Evolutionary conservation across 1,140 invertebrate genomes (phyloP).

Genomic region (Phocides pigmalion): DNA sequence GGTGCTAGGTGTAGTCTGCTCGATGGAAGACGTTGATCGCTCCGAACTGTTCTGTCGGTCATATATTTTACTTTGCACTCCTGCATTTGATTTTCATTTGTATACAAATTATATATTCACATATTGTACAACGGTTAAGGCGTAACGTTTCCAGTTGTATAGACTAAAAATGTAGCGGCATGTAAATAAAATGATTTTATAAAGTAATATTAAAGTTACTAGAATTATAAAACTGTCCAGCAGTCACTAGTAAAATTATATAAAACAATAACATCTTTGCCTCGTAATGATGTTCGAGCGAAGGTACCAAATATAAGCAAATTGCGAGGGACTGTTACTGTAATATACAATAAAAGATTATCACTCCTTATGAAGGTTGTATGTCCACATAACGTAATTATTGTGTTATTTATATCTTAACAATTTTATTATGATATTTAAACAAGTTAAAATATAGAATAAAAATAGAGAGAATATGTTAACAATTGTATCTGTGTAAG

Average conservation of each 20-base stretch:
- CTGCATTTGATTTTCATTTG: conserved; percentile 19
- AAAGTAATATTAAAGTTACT: conserved; percentile 47
- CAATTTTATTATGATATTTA: conserved; percentile 74
- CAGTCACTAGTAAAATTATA: conserved; percentile 45
- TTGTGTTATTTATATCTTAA: conserved; percentile 78
- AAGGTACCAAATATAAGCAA: conserved; percentile 46
- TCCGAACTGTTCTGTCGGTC: not conserved
- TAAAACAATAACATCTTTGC: conserved; percentile 40
- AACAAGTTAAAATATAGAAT: conserved; percentile 68
- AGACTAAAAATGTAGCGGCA: conserved; percentile 24
- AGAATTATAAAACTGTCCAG: conserved; percentile 44
- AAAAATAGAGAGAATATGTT: conserved; percentile 66
- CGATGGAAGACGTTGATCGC: conserved; percentile 7
- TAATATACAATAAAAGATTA: conserved; percentile 54
- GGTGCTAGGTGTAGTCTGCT: conserved; percentile 44
- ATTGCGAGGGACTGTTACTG: conserved; percentile 56
- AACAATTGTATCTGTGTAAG: conserved; percentile 69
- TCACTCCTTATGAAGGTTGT: conserved; percentile 80
- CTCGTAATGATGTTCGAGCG: conserved; percentile 38
- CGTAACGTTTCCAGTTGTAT: conserved; percentile 23
- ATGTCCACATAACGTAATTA: conserved; percentile 74
- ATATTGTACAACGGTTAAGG: conserved; percentile 16
- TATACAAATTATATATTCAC: conserved; percentile 5
- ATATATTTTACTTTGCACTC: conserved; percentile 22
- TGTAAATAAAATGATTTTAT: conserved; percentile 59